Percentiles rank a stretch among this genome's conserved stretches.
Evolutionary conservation across 30 jellyfish, hydroid and myxozoan species (phyloP).

Genomic region (Turritopsis rubra): DNA sequence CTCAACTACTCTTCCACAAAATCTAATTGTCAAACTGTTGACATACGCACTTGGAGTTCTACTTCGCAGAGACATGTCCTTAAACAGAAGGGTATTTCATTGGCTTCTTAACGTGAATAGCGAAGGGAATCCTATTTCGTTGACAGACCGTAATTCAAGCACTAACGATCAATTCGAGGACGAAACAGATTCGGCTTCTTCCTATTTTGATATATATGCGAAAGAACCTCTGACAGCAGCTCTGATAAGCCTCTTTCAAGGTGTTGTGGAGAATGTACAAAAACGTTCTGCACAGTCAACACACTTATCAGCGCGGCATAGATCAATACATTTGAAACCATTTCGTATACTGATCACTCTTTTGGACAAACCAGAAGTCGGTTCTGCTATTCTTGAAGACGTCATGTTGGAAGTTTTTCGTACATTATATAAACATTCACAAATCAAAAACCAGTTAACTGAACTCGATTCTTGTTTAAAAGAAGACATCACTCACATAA

Average conservation of each 20-base stretch:
- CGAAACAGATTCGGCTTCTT: constrained; percentile 18
- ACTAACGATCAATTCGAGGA: constrained; percentile 36
- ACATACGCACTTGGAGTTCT: constrained; percentile 74
- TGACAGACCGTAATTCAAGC: constrained; percentile 28
- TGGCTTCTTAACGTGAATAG: constrained; percentile 60
- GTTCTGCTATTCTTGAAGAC: constrained; percentile 72
- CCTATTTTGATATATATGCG: constrained; percentile 51
- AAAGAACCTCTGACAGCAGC: constrained; percentile 73
- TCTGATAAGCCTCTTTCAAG: constrained; percentile 38
- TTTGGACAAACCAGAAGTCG: constrained; percentile 92
- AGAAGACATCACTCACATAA: constrained; percentile 19
- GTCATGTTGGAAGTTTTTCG: constrained; percentile 78
- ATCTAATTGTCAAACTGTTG: constrained; percentile 47
- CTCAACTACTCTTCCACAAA: constrained; percentile 20
- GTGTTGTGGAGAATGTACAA: constrained; percentile 1
- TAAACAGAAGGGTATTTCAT: constrained; percentile 79
- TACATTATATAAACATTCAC: constrained; percentile 41
- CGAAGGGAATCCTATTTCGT: constrained; percentile 31
- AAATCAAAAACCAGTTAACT: neutral
- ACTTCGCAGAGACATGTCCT: constrained; percentile 88
- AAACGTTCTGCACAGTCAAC: neutral
- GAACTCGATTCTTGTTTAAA: constrained; percentile 15
- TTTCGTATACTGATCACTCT: constrained; percentile 76
- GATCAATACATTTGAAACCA: constrained; percentile 51
- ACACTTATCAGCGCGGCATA: neutral